Conservation (phyloP, 2,113 vertebrate genomes). For the Neopipo cinnamomea region DNA sequence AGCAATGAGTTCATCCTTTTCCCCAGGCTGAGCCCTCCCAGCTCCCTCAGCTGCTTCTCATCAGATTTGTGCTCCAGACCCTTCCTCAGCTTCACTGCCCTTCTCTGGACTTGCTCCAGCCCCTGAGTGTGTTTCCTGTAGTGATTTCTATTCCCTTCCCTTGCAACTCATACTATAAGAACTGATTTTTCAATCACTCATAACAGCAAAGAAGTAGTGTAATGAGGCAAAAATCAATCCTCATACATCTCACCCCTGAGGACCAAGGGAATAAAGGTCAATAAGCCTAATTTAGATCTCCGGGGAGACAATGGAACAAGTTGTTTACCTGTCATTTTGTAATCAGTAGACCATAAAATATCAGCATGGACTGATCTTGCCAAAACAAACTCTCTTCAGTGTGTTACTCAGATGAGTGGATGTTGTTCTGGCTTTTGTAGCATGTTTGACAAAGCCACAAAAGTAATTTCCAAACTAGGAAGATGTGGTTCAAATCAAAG, state of each 20-base stretch:
- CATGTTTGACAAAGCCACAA: not conserved
- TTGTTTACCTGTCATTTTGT: not conserved
- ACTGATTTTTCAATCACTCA: not conserved
- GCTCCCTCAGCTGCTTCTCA: not conserved
- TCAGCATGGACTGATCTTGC: not conserved
- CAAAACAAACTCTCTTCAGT: not conserved
- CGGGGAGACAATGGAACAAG: not conserved
- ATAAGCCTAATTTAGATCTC: not conserved
- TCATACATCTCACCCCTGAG: not conserved
- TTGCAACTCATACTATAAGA: not conserved
- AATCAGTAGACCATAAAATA: not conserved
- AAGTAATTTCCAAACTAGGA: not conserved
- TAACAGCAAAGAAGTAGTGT: not conserved
- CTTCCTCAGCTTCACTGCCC: not conserved
- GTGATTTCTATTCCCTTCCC: not conserved
- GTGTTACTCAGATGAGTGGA: not conserved
- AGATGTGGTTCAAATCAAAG: not conserved
- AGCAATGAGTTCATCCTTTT: not conserved
- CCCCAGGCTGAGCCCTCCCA: not conserved
- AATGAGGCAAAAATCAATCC: not conserved
- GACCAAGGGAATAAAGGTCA: not conserved
- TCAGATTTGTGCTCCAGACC: not conserved
- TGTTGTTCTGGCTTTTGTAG: not conserved
- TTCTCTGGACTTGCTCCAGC: rapidly evolving
- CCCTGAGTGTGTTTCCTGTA: not conserved